Evolutionary conservation across 2,113 vertebrate species (phyloP), one percentile per base, ranked within the genome.

Genomic region (Lasiurus cinereus): DNA sequence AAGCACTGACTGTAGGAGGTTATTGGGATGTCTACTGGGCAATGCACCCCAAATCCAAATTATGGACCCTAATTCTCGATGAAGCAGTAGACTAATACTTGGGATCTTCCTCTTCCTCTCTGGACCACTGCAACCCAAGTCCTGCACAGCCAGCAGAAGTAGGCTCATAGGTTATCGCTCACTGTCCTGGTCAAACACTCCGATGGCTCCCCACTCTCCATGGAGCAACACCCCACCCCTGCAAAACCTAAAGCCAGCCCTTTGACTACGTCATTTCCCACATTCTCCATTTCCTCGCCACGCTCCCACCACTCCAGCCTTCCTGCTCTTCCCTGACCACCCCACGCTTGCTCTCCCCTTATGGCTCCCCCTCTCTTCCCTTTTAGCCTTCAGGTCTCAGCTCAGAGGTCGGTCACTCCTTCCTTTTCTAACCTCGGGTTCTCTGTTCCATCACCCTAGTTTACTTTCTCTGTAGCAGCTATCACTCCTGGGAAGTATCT

Each of bases 221-320:
- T 46, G 31, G 54, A 73, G 39, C 52, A 29, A 77, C 21, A 15
- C 7, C 15, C 14, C 22, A 6, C 13, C 4, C 62, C 46, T 21
- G 54, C n/a, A 52, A 27, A 7, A 46, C 3, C 69, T 10, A 48
- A n/a, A 7, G n/a, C 13, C 56, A 43, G 6, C 48, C 29, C 27
- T 54, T 36, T 22, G 31, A 39, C 16, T 16, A 0, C 3, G 11
- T 22, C 54, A 1, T 12, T 29, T 15, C 48, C 48, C 22, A 62
- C 5, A 0, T 31, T 22, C 5, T 8, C 6, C 0, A 8, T 4
- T 29, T 29, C 6, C 19, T 73, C 15, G 1, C 43, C 54, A 16
- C 3, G 14, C 12, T 33, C 12, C 8, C 19, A 14, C 22, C 67
- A 62, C 54, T 1, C 50, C 18, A 22, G 72, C 46, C 72, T 52